A percentile compares a stretch with the other conserved stretches of the same genome.
phyloP scores from a whole-genome alignment of 2,888 invertebrate species.

The Gymnosoma rotundatum region DNA sequence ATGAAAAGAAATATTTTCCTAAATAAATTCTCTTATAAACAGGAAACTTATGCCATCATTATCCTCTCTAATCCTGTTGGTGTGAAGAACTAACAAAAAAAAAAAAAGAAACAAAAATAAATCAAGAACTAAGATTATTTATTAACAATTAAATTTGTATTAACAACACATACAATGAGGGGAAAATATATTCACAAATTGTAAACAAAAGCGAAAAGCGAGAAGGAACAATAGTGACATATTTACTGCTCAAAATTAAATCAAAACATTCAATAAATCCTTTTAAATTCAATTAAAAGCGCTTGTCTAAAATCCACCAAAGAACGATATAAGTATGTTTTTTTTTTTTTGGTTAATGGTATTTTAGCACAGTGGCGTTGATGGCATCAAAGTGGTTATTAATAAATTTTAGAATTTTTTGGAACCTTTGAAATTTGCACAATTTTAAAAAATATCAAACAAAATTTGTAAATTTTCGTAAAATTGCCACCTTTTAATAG shows the following conservation, averaged over 20 bases:
- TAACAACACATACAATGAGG: neutral
- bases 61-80: conserved; percentile 65
- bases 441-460: too few relatives aligned
- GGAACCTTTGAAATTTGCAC: too few relatives aligned
- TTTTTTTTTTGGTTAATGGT: neutral
- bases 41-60: conserved; percentile 63
- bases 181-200: neutral
- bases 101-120: conserved; percentile 31
- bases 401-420: neutral
- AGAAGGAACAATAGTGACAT: conserved; percentile 27
- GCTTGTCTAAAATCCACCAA: neutral
- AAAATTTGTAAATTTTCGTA: too few relatives aligned
- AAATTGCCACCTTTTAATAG: too few relatives aligned
- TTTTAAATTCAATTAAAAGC: conserved; percentile 9
- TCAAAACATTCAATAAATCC: conserved; percentile 67
- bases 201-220: neutral
- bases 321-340: neutral
- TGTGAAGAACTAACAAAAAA: conserved; percentile 6
- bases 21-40: conserved; percentile 54
- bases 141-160: conserved; percentile 62
- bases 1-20: neutral
- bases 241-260: conserved; percentile 66
- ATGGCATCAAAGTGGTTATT: neutral
- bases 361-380: conserved; percentile 1
- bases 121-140: conserved; percentile 61